Conservation (phyloP, 1,140 invertebrate species). For the Temnothorax nylanderi region DNA sequence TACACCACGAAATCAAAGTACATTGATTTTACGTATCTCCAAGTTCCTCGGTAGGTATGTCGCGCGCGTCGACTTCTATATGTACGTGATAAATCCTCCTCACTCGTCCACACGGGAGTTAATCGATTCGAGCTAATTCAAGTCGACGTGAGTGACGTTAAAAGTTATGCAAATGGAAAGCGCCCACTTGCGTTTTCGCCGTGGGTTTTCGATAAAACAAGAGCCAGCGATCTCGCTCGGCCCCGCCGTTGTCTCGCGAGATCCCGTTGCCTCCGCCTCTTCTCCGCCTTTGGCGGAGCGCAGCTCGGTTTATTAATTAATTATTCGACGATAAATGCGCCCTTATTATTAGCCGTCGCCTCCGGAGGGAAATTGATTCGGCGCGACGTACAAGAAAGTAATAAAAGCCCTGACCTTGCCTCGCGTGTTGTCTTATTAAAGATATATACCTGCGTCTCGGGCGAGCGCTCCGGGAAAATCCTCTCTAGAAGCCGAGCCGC, state of each 20-base stretch:
- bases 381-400: constrained; percentile 11
- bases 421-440: constrained; percentile 4
- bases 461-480: background rate
- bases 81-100: background rate
- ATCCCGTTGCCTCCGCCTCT: background rate
- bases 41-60: background rate
- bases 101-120: background rate
- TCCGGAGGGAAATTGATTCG: constrained; percentile 18
- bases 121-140: constrained; percentile 12
- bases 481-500: background rate
- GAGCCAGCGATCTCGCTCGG: background rate
- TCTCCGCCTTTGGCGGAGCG: background rate
- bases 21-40: constrained; percentile 1
- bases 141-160: background rate
- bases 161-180: constrained; percentile 20
- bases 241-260: background rate
- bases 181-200: constrained; percentile 24
- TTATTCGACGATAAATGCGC: background rate
- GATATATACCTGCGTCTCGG: background rate
- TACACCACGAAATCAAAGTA: background rate
- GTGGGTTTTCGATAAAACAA: constrained; percentile 13
- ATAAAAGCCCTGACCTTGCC: constrained; percentile 12
- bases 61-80: background rate
- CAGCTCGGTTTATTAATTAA: constrained; percentile 1
- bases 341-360: background rate